Percentiles rank a stretch among this genome's conserved stretches.
These are phyloP conservation scores for Stegana nigrithorax DNA, from an alignment of 2,888 invertebrate genomes.

Conservation along the genomic window DNA sequence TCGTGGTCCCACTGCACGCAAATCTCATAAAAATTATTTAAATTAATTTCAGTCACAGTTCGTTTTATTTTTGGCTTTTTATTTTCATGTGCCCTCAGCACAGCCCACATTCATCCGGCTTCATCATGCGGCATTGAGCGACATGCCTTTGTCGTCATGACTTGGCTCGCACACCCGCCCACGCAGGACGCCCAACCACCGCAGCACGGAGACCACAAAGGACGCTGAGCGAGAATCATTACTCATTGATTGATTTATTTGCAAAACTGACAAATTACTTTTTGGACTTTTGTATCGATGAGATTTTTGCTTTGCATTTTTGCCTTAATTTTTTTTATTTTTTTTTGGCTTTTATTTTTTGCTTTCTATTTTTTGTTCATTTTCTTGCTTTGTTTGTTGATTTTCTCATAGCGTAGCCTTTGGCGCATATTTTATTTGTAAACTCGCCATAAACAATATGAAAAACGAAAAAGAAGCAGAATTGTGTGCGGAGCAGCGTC, in stretches of 20 bases:
- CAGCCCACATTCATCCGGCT: no score
- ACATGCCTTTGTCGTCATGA: no score
- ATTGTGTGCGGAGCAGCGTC: no score
- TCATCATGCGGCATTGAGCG: no score
- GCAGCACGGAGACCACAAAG: not conserved
- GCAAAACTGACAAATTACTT: conserved; percentile 25
- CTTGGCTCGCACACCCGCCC: no score
- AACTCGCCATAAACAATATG: not conserved
- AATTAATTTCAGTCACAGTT: not conserved
- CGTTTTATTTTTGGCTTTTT: not conserved
- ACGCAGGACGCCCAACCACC: not conserved
- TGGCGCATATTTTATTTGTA: not conserved
- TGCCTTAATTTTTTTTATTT: conserved; percentile 16
- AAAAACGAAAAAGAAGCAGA: not conserved
- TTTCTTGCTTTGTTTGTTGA: not conserved
- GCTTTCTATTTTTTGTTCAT: not conserved
- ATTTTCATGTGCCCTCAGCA: not conserved
- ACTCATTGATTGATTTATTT: conserved; percentile 25
- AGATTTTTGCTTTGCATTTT: conserved; percentile 2
- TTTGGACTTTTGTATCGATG: conserved; percentile 20
- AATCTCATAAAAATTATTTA: not conserved
- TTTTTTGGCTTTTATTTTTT: no score
- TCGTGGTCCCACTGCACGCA: no score
- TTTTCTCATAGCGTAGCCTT: not conserved
- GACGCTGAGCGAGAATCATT: not conserved